Percentiles rank a stretch among this genome's conserved stretches.
These are phyloP conservation scores for Tetragonisca angustula DNA, from an alignment of 2,888 invertebrate genomes.

Conservation along the genomic window DNA sequence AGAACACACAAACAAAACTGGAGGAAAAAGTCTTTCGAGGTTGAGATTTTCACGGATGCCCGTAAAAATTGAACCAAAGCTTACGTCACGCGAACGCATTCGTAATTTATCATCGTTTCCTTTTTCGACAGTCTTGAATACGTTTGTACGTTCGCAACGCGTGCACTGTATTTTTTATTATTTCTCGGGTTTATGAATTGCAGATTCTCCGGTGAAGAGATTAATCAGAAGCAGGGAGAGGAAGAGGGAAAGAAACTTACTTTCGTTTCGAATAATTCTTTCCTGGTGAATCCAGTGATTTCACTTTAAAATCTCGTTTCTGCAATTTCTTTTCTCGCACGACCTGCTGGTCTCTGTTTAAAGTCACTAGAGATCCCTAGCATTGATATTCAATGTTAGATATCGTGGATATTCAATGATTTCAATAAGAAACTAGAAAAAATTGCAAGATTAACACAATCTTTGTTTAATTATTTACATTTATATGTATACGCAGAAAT, in stretches of 20 bases:
- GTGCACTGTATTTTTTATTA: slow-evolving; percentile 23
- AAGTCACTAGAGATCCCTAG: too few relatives aligned
- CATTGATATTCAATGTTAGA: too few relatives aligned
- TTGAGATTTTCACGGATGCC: background rate
- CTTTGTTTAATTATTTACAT: too few relatives aligned
- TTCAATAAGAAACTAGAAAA: too few relatives aligned
- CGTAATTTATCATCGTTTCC: slow-evolving; percentile 46
- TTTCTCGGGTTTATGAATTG: slow-evolving; percentile 14
- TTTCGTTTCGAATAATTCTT: background rate
- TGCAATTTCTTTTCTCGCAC: too few relatives aligned
- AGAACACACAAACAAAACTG: background rate
- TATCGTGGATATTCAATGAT: too few relatives aligned
- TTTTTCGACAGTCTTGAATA: slow-evolving; percentile 35
- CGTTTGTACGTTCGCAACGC: slow-evolving; percentile 10
- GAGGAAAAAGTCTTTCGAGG: background rate
- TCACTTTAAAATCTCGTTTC: too few relatives aligned
- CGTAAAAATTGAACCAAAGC: slow-evolving; percentile 7
- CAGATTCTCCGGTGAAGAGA: slow-evolving; percentile 7
- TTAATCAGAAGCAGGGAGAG: background rate
- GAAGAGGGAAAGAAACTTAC: background rate
- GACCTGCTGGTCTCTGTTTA: too few relatives aligned
- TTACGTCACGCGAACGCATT: slow-evolving; percentile 15
- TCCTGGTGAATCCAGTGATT: too few relatives aligned
- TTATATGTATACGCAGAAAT: too few relatives aligned
- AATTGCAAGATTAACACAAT: too few relatives aligned